phyloP scores from a whole-genome alignment of 2,888 invertebrate genomes.

The Dilophus febrilis region DNA sequence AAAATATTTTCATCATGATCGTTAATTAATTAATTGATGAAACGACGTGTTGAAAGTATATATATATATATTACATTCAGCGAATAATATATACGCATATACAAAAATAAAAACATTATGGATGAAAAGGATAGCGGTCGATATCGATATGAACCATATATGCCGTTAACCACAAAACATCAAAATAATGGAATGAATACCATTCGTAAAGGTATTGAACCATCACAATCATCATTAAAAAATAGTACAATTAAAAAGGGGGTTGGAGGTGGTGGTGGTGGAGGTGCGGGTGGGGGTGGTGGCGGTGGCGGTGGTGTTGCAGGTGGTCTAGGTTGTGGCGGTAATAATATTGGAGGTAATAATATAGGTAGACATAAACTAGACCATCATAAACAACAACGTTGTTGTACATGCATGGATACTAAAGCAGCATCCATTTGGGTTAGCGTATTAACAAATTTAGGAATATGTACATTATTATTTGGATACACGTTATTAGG shows the following conservation, averaged over 20 bases:
- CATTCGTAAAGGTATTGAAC: constrained; percentile 19
- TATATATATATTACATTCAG: too few species aligned
- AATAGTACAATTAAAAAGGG: constrained; percentile 6
- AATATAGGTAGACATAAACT: not conserved
- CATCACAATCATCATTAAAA: constrained; percentile 4
- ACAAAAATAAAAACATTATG: constrained; percentile 7
- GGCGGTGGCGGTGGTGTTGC: not conserved
- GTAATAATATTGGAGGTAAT: too few species aligned
- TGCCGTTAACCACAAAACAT: constrained; percentile 18
- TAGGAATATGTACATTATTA: constrained; percentile 64
- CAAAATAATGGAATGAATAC: constrained; percentile 18
- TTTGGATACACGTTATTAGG: constrained; percentile 59
- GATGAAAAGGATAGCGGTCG: constrained; percentile 21
- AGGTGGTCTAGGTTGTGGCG: not conserved
- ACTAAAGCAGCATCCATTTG: constrained; percentile 24
- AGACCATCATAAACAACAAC: constrained; percentile 8
- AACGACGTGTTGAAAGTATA: too few species aligned
- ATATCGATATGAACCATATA: constrained; percentile 31
- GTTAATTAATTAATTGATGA: too few species aligned
- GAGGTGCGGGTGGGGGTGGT: too few species aligned
- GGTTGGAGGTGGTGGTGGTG: constrained; percentile 7
- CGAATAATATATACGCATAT: too few species aligned
- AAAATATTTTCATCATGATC: too few species aligned
- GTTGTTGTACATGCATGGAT: constrained; percentile 15
- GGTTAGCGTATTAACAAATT: constrained; percentile 61